Base-by-base conservation (phyloP, 1,140 invertebrate species). In the Halesus radiatus region DNA sequence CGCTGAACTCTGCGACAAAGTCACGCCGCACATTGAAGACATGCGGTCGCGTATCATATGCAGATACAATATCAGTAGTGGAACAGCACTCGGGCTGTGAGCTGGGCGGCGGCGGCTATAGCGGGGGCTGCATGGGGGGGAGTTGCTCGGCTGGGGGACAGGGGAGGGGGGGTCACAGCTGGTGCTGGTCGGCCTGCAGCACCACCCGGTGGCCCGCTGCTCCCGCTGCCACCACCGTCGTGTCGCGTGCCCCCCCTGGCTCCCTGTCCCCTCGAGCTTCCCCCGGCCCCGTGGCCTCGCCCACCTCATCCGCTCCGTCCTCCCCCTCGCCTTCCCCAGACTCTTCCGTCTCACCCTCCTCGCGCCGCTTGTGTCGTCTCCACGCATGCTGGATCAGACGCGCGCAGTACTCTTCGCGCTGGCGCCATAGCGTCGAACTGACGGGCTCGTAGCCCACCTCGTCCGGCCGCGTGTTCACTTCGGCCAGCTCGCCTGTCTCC, bases 381-480 rank as follows among this genome's bases (percentile, higher is more conserved):
- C 97, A 99, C 66, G 96, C 96, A 85, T 96, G 95, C 89, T 99
- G 98, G 84, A 99, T 98, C 22, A 98, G 92, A 78, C 96, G 92
- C 78, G 97, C 97, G 89, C 97, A 98, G 88, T 98, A 98, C 86
- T 98, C 97, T 88, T 99, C 97, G 45, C 97, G 93, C 89, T 99
- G 97, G 68, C 98, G 91, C 95, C 96, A 97, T 50, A 98, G 90
- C 16, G 97, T 98, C 18, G 96, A 97, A 80, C 95, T 97, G 56
- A 98, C 95, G 16, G 95, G 96, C 86, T 97, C 95, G 88, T 98
- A 98, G 79, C 96, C 96, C 26, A 93, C 92, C 85, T 96, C 94
- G 84, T 96, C 96, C 16, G 95, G 94, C 82, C 94, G 88, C 2
- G 91, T 89, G n/a, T 91, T 91, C 62, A 96, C 96, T 86, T 96